Base-by-base conservation (phyloP, 2,888 invertebrate genomes). In the Parasteatoda lunata region DNA sequence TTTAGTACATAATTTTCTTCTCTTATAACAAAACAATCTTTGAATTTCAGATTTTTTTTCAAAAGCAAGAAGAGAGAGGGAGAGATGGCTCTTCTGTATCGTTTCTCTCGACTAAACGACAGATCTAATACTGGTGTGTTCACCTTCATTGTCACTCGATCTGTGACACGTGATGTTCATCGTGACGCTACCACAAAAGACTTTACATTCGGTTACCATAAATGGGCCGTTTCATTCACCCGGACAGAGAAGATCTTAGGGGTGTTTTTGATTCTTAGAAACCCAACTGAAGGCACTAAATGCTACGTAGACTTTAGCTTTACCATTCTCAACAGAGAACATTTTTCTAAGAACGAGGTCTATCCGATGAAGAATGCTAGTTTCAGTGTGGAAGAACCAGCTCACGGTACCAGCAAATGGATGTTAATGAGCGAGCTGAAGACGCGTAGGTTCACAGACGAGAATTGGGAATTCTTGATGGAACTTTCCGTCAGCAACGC, bases 171-270 rank as follows among this genome's bases (percentile, higher is more conserved):
- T 85, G 96, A 96, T 92, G 94, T 95, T 72, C 95, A 95, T 91
- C 94, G 95, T 86, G 96, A 96, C 92, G 95, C 96, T 91, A 95
- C 95, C 89, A 95, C 95, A 90, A 96, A 96, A 92, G 96, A 96
- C 92, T 95, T 96, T 92, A 94, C 94, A 89, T 96, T 96, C 92
- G 96, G 95, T 77, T 95, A 95, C 91, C 96, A 96, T 91, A 94
- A 94, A 92, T 96, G 96, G 96, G 95, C 95, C 45, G 95, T 96
- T 90, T 95, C 95, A 68, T 96, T 96, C 92, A 94, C 95, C 13
- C 94, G 95, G 80, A 94, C 94, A 71, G 96, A 96, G 91, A 94
- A 95, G 91, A 95, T 95, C 88, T 91, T 95, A 91, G 96, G 96
- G 68, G 95, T 95, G 11, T 96, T 95, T 92, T 93, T 96, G 90